Percentiles rank a stretch among this genome's conserved stretches.
phyloP scores from a whole-genome alignment of 2,888 invertebrate genomes.

The Auanema freiburgensis region DNA sequence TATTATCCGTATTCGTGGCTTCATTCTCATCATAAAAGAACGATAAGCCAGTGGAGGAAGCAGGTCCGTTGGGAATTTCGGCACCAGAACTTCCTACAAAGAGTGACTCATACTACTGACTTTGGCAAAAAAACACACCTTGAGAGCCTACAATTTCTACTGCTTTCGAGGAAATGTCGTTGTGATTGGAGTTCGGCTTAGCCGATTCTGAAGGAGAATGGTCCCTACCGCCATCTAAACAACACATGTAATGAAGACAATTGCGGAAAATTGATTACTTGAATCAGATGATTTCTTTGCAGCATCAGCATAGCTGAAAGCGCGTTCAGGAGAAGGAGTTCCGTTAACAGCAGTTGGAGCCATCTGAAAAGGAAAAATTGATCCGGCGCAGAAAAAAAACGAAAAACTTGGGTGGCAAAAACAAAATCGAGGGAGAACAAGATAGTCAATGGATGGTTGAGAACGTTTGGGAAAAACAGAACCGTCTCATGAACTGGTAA shows the following conservation, averaged over 20 bases:
- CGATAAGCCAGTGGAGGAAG: conserved; percentile 2
- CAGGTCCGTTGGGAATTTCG: neutral
- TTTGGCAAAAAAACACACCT: too few species aligned
- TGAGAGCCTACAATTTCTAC: too few species aligned
- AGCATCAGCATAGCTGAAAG: conserved; percentile 36
- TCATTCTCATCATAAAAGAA: conserved; percentile 21
- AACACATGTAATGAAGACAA: neutral
- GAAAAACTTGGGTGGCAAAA: neutral
- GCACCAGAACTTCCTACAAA: neutral
- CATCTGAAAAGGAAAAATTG: conserved; percentile 15
- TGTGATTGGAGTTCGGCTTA: neutral
- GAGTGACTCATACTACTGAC: too few species aligned
- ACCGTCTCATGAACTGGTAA: too few species aligned
- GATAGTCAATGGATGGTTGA: neutral
- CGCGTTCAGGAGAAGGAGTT: conserved; percentile 9
- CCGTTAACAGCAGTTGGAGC: neutral
- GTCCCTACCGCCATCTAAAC: neutral
- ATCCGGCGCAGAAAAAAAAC: neutral
- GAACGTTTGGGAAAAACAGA: too few species aligned
- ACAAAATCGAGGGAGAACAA: neutral
- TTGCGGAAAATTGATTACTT: conserved; percentile 6
- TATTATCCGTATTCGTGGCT: neutral
- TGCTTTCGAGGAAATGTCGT: too few species aligned
- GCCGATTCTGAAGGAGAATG: neutral
- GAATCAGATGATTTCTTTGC: conserved; percentile 29